These are phyloP conservation scores for Scaeva pyrastri DNA, from an alignment of 2,888 invertebrate species.

Conservation along the genomic window DNA sequence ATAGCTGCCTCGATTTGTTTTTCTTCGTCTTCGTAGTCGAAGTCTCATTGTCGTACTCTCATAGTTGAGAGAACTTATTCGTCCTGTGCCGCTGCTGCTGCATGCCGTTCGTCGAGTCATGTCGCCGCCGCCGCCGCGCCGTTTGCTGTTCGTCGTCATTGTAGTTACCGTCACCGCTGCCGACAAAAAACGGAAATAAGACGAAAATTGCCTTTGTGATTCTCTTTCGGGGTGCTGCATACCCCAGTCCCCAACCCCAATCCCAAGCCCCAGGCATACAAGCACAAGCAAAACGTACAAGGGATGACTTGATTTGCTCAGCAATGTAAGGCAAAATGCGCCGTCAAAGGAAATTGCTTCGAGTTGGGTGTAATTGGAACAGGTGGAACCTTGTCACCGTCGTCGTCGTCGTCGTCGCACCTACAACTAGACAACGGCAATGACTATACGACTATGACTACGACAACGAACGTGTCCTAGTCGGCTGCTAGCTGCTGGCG, in stretches of 20 bases:
- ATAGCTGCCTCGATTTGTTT: slow-evolving; percentile 19
- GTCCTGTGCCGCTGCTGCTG: background rate
- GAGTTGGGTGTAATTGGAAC: slow-evolving; percentile 69
- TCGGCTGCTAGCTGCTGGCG: slow-evolving; percentile 27
- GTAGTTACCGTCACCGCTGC: background rate
- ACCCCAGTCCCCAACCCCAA: background rate
- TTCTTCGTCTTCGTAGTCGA: background rate
- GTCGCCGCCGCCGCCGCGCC: background rate
- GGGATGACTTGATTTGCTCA: slow-evolving; percentile 29
- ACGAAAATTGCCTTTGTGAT: slow-evolving; percentile 72
- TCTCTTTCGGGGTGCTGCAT: slow-evolving; percentile 45
- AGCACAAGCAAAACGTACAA: background rate
- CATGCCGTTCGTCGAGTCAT: background rate
- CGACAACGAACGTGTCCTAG: background rate
- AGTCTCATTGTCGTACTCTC: background rate
- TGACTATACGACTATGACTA: background rate
- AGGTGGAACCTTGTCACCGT: slow-evolving; percentile 55
- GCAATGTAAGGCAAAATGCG: slow-evolving; percentile 19
- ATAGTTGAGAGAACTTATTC: slow-evolving; percentile 34
- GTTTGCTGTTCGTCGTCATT: no score
- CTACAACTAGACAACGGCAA: slow-evolving; percentile 5
- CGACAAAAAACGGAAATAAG: slow-evolving; percentile 66
- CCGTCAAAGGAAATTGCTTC: slow-evolving; percentile 70
- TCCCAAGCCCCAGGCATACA: background rate
- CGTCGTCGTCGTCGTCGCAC: background rate